Evolutionary conservation across 1,140 invertebrate species (phyloP), one percentile per base, ranked within the genome.

Genomic region (Caerostris extrusa): DNA sequence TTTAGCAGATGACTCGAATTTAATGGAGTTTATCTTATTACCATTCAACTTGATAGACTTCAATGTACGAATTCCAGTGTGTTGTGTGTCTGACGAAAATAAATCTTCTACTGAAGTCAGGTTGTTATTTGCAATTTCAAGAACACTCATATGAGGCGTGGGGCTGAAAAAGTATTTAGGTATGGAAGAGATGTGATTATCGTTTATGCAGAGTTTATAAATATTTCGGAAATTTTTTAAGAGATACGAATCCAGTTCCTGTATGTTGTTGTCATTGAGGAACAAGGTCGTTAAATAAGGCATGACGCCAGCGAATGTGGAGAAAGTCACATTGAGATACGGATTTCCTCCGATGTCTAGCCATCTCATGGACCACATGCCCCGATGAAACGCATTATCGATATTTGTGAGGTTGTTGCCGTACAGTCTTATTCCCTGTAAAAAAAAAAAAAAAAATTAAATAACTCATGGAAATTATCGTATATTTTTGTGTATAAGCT

Each of bases 381-480:
- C n/a, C 0, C 14, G 3, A 12, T 83, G 82, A 14, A 83, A 83
- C 10, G 55, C 55, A 56, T 58, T 83, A 14, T 83, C 82, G 2
- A 83, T 19, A 55, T 34, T 83, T 7, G 55, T 83, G 12, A 83
- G 17, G 82, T 58, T 83, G 82, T 83, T 83, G 82, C 82, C 82
- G 5, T 83, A 83, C 5, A 83, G 55, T 17, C 19, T 56, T 83
- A 83, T 34, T 10, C 5, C 55, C 82, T 83, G 7, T 5, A 83
- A 83, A 6, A 56, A 83, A 83, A n/a, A n/a, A 2, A 57, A 17
- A 5, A 8, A 34, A 34, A n/a, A 82, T 56, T 83, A 12, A 4
- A 17, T 83, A n/a, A n/a, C 19, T n/a, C 19, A 0, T 19, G 8
- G 3, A 34, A 34, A 34, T 34, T 34, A 34, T 34, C 34, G 34